phyloP scores from a whole-genome alignment of 1,140 invertebrate species.

The Drosophila guanche region DNA sequence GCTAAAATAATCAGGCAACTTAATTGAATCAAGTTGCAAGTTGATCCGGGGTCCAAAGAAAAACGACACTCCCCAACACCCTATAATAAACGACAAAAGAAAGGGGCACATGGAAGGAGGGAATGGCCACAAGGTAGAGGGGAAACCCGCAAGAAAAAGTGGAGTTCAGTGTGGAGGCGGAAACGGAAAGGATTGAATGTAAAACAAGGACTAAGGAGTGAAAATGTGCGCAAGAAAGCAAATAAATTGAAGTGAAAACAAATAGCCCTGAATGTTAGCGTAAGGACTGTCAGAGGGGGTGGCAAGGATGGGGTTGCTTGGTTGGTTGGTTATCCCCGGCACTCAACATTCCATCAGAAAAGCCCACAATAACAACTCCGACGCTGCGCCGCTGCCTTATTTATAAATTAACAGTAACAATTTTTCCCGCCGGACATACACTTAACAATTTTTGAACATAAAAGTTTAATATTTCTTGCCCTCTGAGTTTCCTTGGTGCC shows the following conservation, averaged over 20 bases:
- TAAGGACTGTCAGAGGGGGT: background rate
- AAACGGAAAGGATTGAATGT: slow-evolving; percentile 10
- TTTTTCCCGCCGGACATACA: slow-evolving; percentile 75
- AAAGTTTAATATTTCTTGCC: slow-evolving; percentile 64
- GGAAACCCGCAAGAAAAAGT: slow-evolving; percentile 10
- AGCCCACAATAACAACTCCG: slow-evolving; percentile 54
- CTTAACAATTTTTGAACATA: slow-evolving; percentile 70
- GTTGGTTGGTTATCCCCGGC: background rate
- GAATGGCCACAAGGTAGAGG: slow-evolving; percentile 14
- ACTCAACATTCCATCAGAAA: slow-evolving; percentile 31
- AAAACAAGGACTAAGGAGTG: slow-evolving; percentile 54
- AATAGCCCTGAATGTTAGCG: slow-evolving; percentile 45
- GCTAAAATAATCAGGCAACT: slow-evolving; percentile 75
- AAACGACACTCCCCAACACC: slow-evolving; percentile 2
- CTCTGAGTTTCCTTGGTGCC: slow-evolving; percentile 13
- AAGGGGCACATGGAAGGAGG: slow-evolving; percentile 47
- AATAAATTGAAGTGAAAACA: slow-evolving; percentile 79
- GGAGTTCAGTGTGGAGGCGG: slow-evolving; percentile 2
- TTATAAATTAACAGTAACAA: slow-evolving; percentile 79
- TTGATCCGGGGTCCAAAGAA: slow-evolving; percentile 28
- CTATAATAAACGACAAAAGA: slow-evolving; percentile 62
- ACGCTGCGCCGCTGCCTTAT: slow-evolving; percentile 30
- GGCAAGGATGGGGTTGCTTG: background rate
- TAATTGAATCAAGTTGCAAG: slow-evolving; percentile 72
- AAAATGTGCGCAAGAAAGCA: slow-evolving; percentile 70